These are phyloP conservation scores for Biston stratarius DNA, from an alignment of 2,888 invertebrate genomes.

Conservation along the genomic window DNA sequence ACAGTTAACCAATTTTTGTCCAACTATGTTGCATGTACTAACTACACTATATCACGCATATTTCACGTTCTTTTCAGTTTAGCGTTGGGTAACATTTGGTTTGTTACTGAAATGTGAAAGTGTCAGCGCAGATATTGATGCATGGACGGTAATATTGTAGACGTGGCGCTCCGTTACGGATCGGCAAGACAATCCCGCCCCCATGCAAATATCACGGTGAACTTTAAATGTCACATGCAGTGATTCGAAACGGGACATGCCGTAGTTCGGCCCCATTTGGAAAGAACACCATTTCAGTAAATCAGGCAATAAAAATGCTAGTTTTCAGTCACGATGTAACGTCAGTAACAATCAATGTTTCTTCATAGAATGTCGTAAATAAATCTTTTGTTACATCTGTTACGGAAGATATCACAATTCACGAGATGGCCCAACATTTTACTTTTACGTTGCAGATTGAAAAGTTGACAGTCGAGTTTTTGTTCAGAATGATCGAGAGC, in stretches of 20 bases:
- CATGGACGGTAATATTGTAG: slow-evolving; percentile 28
- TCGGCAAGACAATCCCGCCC: slow-evolving; percentile 48
- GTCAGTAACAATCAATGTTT: slow-evolving; percentile 13
- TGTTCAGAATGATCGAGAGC: not conserved
- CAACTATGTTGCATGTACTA: slow-evolving; percentile 22
- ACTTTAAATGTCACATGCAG: slow-evolving; percentile 80
- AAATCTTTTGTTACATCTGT: slow-evolving; percentile 16
- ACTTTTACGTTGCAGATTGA: slow-evolving; percentile 9
- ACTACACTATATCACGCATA: slow-evolving; percentile 8
- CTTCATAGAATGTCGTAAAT: slow-evolving; percentile 19
- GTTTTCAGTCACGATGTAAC: slow-evolving; percentile 11
- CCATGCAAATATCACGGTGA: slow-evolving; percentile 77
- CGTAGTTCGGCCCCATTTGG: slow-evolving; percentile 19
- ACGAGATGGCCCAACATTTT: slow-evolving; percentile 4
- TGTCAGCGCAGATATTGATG: slow-evolving; percentile 16
- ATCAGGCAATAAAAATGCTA: slow-evolving; percentile 22
- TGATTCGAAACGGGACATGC: slow-evolving; percentile 54
- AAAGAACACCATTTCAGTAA: slow-evolving; percentile 30
- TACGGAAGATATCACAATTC: slow-evolving; percentile 28
- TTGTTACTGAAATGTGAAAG: not conserved
- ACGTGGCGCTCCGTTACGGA: slow-evolving; percentile 50
- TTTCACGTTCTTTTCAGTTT: not conserved
- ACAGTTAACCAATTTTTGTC: slow-evolving; percentile 26
- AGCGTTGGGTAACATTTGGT: slow-evolving; percentile 8
- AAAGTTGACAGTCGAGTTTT: not conserved